A percentile compares a stretch with the other conserved stretches of the same genome.
Conservation (phyloP, 2,113 vertebrate genomes). For the Alces alces region DNA sequence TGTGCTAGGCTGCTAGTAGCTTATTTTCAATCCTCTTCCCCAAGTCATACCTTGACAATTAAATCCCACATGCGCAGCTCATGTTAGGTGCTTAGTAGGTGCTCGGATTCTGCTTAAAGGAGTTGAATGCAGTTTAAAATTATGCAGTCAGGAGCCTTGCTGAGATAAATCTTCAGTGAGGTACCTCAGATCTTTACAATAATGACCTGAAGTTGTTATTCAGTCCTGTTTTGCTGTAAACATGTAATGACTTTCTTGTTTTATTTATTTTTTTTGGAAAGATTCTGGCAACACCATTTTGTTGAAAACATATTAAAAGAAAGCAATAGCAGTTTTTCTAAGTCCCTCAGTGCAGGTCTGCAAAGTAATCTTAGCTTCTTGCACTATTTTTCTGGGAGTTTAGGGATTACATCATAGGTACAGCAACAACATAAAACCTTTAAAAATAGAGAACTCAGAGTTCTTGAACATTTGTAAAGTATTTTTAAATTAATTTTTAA, state of each 20-base stretch:
- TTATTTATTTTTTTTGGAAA: background rate
- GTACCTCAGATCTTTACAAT: background rate
- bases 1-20: background rate
- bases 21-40: background rate
- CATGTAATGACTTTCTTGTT: background rate
- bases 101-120: background rate
- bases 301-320: conserved; percentile 46
- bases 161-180: background rate
- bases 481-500: conserved; percentile 84
- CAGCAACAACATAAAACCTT: conserved; percentile 54
- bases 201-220: background rate
- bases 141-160: background rate
- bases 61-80: background rate
- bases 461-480: conserved; percentile 72
- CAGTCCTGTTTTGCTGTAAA: background rate
- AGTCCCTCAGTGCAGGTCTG: background rate
- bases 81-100: background rate
- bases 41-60: background rate
- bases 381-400: background rate
- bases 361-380: conserved; percentile 16
- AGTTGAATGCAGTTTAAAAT: background rate
- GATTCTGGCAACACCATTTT: background rate
- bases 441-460: conserved; percentile 58
- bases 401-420: conserved; percentile 46
- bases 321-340: conserved; percentile 32